These are phyloP conservation scores for Psittacara wagleri DNA, from an alignment of 2,113 vertebrate species.

Conservation along the genomic window DNA sequence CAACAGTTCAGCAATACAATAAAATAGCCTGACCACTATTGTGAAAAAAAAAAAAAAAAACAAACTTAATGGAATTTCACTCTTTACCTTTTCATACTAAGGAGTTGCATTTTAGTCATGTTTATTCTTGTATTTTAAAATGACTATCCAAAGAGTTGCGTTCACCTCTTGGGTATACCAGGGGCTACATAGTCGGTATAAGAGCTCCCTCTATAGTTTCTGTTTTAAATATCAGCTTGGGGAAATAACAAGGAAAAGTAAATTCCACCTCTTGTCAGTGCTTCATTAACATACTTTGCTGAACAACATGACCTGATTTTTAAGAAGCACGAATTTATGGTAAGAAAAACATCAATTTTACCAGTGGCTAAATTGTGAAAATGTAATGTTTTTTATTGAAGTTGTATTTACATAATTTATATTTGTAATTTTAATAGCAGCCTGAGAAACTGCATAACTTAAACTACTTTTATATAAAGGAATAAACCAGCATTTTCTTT, in stretches of 20 bases:
- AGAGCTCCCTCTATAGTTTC: constrained; percentile 40
- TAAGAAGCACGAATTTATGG: not conserved
- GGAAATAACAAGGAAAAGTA: not conserved
- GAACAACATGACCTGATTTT: not conserved
- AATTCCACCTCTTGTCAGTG: not conserved
- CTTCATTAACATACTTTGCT: not conserved
- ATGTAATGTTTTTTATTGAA: not conserved
- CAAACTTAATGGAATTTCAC: not conserved
- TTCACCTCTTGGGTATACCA: rapidly evolving
- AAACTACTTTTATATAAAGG: not conserved
- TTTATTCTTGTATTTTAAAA: not conserved
- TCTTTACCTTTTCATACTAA: not conserved
- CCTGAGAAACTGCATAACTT: not conserved
- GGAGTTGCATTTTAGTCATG: not conserved
- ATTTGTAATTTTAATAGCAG: not conserved
- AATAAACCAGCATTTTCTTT: not conserved
- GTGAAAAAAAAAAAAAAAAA: not conserved
- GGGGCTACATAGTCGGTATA: not conserved
- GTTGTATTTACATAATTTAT: not conserved
- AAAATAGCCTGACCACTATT: not conserved
- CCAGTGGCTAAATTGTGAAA: not conserved
- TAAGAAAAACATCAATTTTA: not conserved
- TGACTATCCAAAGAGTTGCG: not conserved
- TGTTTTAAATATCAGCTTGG: not conserved
- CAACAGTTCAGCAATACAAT: not conserved